These are phyloP conservation scores for Drosophila lacicola DNA, from an alignment of 2,888 invertebrate genomes.

Conservation along the genomic window DNA sequence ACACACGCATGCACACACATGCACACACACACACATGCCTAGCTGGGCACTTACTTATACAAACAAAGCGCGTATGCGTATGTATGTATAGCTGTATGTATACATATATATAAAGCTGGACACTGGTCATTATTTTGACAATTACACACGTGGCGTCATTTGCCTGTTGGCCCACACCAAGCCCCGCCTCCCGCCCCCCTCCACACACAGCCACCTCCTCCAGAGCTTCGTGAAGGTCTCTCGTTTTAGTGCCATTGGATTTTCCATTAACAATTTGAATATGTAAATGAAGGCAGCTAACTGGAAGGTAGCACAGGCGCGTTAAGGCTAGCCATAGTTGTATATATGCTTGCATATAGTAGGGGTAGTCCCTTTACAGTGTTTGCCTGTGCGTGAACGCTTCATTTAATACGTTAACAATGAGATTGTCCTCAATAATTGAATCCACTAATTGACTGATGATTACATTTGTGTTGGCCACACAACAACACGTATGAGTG, in stretches of 20 bases:
- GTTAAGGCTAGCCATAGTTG: background rate
- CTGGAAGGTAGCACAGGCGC: constrained; percentile 9
- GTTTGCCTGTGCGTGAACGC: constrained; percentile 78
- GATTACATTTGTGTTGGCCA: constrained; percentile 79
- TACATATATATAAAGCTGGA: constrained; percentile 21
- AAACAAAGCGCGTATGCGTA: constrained; percentile 56
- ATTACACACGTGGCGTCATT: constrained; percentile 77
- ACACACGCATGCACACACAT: constrained; percentile 38
- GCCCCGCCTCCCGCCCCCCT: background rate
- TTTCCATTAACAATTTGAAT: constrained; percentile 82
- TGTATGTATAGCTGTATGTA: constrained; percentile 11
- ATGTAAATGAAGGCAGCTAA: constrained; percentile 65
- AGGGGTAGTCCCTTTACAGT: constrained; percentile 31
- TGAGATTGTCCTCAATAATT: constrained; percentile 81
- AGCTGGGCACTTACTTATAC: constrained; percentile 75
- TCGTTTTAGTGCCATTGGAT: constrained; percentile 72
- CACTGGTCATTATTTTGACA: constrained; percentile 82
- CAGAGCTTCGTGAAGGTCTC: background rate
- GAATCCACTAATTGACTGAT: constrained; percentile 83
- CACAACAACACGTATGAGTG: constrained; percentile 45
- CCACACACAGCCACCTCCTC: background rate
- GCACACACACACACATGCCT: constrained; percentile 37
- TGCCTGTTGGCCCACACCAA: constrained; percentile 28
- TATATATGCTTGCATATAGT: background rate
- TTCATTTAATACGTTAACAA: constrained; percentile 81